Evolutionary conservation across 2,888 invertebrate genomes (phyloP), one percentile per base, ranked within the genome.

Genomic region (Chironomus tentans): DNA sequence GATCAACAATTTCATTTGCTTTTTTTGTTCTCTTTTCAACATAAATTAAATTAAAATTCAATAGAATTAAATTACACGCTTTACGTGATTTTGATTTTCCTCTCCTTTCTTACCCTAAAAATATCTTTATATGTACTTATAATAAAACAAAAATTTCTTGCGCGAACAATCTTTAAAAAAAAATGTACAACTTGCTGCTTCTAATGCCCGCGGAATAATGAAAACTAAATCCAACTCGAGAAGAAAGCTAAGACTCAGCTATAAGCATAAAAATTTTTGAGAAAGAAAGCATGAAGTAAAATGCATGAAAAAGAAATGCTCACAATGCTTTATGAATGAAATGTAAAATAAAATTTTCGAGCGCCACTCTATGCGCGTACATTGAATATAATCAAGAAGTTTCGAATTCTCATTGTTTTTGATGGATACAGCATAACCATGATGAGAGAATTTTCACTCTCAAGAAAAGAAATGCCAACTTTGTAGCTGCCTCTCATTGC

Each of bases 41-140:
- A 56, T 18, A 56, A 56, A 56, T 56, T 56, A 56, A 56, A 56
- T 65, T 24, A 22, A 21, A 13, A 24, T 21, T 7, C 10, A 38
- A 38, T 38, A 38, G 38, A 21, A 21, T 65, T 65, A 13, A 65
- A 65, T 65, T 65, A 22, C 12, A 65, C 65, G 65, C 65, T 65
- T 65, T 65, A 65, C 65, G 65, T 65, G 65, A 65, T 65, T 65
- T 65, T 21, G 65, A 65, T 65, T 21, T 65, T 65, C 24, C 7
- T 18, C 15, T 18, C 15, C 7, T 56, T 18, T 56, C 18, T 56
- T 56, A 50, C 13, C 15, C 15, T 50, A n/a, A 5, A n/a, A 56
- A 56, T 56, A 38, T 56, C 56, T 56, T 15, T 15, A 56, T 15
- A 24, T 24, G 3, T 28, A 18, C 6, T 7, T 15, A 56, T 15